phyloP scores from a whole-genome alignment of 1,140 invertebrate genomes.

The Dryas iulia region DNA sequence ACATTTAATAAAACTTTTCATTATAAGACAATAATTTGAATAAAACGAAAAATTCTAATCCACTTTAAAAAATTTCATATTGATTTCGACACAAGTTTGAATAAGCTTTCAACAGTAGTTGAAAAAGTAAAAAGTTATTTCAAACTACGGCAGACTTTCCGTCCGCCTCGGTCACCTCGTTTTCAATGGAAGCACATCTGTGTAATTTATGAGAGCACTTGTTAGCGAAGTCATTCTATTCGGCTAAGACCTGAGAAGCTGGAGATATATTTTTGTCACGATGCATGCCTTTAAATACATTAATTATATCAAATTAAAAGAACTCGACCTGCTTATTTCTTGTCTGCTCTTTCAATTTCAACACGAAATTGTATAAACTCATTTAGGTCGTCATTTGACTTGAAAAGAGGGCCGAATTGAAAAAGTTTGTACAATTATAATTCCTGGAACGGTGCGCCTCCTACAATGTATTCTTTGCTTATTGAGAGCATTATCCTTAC shows the following conservation, averaged over 20 bases:
- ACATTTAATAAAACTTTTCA: not conserved
- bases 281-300: not conserved
- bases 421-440: constrained; percentile 53
- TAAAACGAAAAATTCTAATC: not conserved
- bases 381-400: constrained; percentile 56
- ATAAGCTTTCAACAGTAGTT: constrained; percentile 1
- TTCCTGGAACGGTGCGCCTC: constrained; percentile 24
- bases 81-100: not conserved
- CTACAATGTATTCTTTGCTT: constrained; percentile 39
- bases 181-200: not conserved
- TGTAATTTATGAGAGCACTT: not conserved
- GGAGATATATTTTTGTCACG: too few species aligned
- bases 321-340: constrained; percentile 22
- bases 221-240: not conserved
- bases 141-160: not conserved
- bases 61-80: not conserved
- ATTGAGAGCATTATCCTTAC: constrained; percentile 39
- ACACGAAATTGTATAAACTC: constrained; percentile 53
- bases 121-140: not conserved
- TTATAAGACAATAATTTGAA: not conserved
- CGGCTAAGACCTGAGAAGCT: not conserved
- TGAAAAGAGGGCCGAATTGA: constrained; percentile 58
- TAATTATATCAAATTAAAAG: constrained; percentile 7
- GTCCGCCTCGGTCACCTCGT: not conserved
- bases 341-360: constrained; percentile 28